These are phyloP conservation scores for Eristalis intricaria DNA, from an alignment of 2,888 invertebrate species.

Conservation along the genomic window DNA sequence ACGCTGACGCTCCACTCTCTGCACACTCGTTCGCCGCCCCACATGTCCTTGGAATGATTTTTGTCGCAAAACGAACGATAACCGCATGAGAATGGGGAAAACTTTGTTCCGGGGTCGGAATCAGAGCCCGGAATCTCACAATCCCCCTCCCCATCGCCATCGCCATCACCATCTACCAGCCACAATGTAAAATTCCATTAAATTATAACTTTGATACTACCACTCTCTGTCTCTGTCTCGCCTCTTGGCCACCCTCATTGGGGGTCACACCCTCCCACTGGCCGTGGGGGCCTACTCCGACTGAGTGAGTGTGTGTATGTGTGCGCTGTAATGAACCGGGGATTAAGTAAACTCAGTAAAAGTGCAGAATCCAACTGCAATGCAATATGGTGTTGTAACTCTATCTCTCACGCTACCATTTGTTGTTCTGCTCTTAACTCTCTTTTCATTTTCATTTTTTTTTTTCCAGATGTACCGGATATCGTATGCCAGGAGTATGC, in stretches of 20 bases:
- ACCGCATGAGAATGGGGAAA: conserved; percentile 42
- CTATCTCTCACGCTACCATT: neutral
- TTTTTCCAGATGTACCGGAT: conserved; percentile 83
- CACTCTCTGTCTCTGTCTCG: neutral
- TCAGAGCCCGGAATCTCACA: neutral
- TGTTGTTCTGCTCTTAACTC: conserved; percentile 5
- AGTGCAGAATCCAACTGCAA: conserved; percentile 31
- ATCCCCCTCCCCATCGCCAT: conserved; percentile 5
- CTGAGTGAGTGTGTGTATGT: neutral
- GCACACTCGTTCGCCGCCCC: neutral
- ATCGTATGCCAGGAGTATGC: conserved; percentile 85
- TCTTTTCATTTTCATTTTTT: conserved; percentile 42
- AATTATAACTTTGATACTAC: conserved; percentile 55
- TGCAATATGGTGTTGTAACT: neutral
- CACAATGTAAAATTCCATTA: conserved; percentile 59
- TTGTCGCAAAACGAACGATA: conserved; percentile 48
- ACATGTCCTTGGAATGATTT: conserved; percentile 63
- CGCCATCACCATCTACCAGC: neutral
- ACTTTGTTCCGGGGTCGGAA: conserved; percentile 23
- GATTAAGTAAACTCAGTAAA: conserved; percentile 37
- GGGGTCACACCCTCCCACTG: neutral
- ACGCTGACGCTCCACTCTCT: neutral
- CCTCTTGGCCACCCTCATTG: neutral
- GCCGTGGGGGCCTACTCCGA: neutral
- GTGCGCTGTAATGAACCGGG: conserved; percentile 18